Evolutionary conservation across 2,797 vertebrate genomes (phyloP).

Genomic region (Toxotes lorentzi): DNA sequence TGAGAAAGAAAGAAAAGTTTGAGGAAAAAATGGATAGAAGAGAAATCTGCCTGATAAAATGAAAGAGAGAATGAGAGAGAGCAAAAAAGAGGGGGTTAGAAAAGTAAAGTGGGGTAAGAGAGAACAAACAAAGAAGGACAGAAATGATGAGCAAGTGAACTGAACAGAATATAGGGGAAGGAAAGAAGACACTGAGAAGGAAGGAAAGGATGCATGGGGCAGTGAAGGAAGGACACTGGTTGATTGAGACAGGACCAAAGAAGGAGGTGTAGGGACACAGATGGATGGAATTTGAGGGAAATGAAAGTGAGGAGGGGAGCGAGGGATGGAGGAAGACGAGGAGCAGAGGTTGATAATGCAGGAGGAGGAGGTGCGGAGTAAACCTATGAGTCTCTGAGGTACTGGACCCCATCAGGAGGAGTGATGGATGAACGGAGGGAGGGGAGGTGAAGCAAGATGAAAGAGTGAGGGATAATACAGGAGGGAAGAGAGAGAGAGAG

Average conservation of each 20-base stretch:
- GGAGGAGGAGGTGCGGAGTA: conserved; percentile 29
- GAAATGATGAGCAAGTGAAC: too few species aligned
- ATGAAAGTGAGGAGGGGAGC: not conserved
- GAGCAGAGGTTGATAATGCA: conserved; percentile 14
- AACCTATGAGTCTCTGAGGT: conserved; percentile 48
- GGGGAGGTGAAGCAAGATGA: conserved; percentile 28
- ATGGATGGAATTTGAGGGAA: not conserved
- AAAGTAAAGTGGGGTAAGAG: too few species aligned
- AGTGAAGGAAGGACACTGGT: not conserved
- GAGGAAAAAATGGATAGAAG: too few species aligned
- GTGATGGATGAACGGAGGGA: conserved; percentile 46
- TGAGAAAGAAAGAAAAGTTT: too few species aligned
- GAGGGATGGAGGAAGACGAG: conserved; percentile 5
- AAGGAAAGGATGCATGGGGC: not conserved
- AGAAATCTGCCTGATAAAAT: too few species aligned
- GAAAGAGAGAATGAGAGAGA: too few species aligned
- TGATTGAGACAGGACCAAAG: not conserved
- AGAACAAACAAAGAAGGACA: too few species aligned
- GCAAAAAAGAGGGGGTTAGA: too few species aligned
- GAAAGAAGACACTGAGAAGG: too few species aligned
- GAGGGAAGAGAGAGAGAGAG: not conserved
- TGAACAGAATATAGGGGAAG: too few species aligned
- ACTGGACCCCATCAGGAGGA: conserved; percentile 56
- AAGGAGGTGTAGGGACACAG: not conserved
- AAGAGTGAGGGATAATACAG: conserved; percentile 40